phyloP scores from a whole-genome alignment of 2,113 vertebrate species.

The Bos javanicus region DNA sequence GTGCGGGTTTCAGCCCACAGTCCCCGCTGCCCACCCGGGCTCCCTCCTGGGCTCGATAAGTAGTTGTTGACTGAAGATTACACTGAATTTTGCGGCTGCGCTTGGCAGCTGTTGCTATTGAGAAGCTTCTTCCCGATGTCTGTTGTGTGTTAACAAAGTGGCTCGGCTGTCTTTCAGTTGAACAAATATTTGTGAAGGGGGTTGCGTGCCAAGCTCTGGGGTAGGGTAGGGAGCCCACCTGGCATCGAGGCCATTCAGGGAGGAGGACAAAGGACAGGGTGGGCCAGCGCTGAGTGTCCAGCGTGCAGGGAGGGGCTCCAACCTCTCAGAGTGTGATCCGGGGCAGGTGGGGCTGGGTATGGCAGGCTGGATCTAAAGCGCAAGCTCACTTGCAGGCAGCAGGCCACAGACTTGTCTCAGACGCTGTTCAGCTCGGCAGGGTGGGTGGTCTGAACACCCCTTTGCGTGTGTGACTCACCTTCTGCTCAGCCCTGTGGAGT shows the following conservation, averaged over 20 bases:
- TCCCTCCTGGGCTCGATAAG: background rate
- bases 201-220: background rate
- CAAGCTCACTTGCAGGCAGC: rapidly evolving
- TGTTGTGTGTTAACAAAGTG: background rate
- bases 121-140: background rate
- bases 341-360: background rate
- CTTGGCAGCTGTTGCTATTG: background rate
- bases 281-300: background rate
- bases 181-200: slow-evolving; percentile 28
- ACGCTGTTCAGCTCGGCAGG: rapidly evolving
- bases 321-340: rapidly evolving
- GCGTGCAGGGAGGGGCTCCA: rapidly evolving
- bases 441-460: rapidly evolving
- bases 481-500: background rate
- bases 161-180: background rate
- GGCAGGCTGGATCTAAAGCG: background rate
- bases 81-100: background rate
- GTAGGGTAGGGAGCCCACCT: background rate
- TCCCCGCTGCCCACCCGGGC: rapidly evolving
- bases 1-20: background rate
- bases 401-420: rapidly evolving
- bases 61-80: background rate
- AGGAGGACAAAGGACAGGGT: background rate
- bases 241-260: background rate
- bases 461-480: rapidly evolving